phyloP scores from a whole-genome alignment of 2,888 invertebrate species.

The Zygothrica quintamaculata region DNA sequence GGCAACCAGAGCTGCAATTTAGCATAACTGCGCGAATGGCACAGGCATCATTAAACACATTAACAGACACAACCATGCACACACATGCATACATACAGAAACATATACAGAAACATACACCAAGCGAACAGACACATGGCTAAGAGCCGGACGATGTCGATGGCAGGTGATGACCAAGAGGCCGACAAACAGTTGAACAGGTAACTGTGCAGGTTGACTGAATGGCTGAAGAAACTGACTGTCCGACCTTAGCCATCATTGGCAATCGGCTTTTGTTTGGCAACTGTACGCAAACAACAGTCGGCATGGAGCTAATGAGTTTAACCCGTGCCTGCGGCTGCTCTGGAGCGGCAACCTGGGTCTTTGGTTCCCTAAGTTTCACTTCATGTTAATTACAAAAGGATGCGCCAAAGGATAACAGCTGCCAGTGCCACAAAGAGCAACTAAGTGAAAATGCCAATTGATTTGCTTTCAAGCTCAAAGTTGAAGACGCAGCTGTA shows the following conservation, averaged over 20 bases:
- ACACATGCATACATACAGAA: constrained; percentile 1
- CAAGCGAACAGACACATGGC: constrained; percentile 23
- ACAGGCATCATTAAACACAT: constrained; percentile 78
- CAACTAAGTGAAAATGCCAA: constrained; percentile 57
- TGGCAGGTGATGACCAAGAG: constrained; percentile 72
- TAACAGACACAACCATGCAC: constrained; percentile 59
- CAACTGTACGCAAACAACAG: constrained; percentile 61
- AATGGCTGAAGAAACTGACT: constrained; percentile 15
- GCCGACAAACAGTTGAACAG: constrained; percentile 61
- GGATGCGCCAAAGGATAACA: constrained; percentile 76
- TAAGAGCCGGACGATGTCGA: constrained; percentile 47
- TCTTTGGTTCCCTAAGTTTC: constrained; percentile 9
- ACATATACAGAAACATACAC: too few relatives aligned
- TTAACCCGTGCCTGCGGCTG: constrained; percentile 73
- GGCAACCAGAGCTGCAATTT: constrained; percentile 59
- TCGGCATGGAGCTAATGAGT: constrained; percentile 64
- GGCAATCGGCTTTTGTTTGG: constrained; percentile 37
- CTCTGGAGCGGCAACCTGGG: background rate
- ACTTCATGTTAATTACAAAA: constrained; percentile 67
- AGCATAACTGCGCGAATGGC: constrained; percentile 74
- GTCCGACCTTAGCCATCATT: constrained; percentile 20
- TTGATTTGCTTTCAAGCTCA: constrained; percentile 62
- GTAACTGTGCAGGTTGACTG: constrained; percentile 51
- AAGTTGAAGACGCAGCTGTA: constrained; percentile 64
- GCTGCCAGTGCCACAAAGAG: constrained; percentile 48